phyloP scores from a whole-genome alignment of 2,113 vertebrate species.

The Merops nubicus region DNA sequence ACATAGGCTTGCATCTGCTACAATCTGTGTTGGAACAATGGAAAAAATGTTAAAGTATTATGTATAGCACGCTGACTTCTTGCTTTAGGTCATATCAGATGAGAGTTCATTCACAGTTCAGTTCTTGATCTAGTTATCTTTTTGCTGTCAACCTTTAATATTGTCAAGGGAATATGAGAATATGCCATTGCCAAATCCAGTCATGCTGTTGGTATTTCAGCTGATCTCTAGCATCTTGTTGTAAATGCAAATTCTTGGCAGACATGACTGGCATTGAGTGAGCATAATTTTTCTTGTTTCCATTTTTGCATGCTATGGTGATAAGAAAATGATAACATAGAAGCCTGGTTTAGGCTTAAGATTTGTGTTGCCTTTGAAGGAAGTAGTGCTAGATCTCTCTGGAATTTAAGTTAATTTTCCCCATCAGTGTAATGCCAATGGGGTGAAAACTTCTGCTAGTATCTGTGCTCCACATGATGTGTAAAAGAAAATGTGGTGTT shows the following conservation, averaged over 20 bases:
- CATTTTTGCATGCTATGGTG: not conserved
- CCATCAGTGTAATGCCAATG: no score
- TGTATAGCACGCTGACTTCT: not conserved
- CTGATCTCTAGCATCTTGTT: conserved; percentile 19
- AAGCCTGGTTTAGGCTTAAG: not conserved
- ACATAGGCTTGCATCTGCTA: not conserved
- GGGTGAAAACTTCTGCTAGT: not conserved
- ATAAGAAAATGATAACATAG: not conserved
- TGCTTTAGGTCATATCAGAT: not conserved
- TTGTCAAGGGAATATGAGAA: not conserved
- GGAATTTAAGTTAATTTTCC: not conserved
- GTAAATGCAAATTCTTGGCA: conserved; percentile 11
- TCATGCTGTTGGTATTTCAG: not conserved
- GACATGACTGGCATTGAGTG: not conserved
- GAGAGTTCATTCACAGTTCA: conserved; percentile 9
- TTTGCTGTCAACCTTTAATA: not conserved
- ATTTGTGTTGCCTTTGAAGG: not conserved
- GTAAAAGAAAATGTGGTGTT: not conserved
- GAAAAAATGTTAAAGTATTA: not conserved
- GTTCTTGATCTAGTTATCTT: not conserved
- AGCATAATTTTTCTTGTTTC: not conserved
- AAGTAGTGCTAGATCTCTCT: not conserved
- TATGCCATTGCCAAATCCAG: not conserved
- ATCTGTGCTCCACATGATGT: not conserved
- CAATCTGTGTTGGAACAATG: not conserved